Conservation (phyloP, 1,140 invertebrate genomes). For the Oreohelix idahoensis region DNA sequence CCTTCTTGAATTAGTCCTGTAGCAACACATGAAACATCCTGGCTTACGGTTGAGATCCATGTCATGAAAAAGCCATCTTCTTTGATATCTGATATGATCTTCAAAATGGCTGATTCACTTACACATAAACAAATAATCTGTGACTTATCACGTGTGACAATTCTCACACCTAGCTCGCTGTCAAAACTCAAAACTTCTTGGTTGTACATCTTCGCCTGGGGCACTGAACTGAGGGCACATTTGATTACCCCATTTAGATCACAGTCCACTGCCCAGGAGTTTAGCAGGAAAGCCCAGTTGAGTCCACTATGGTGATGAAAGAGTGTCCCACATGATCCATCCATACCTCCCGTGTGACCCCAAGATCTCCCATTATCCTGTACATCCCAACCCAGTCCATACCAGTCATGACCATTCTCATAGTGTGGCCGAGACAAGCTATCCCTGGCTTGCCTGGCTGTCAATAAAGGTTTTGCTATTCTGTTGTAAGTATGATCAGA, state of each 20-base stretch:
- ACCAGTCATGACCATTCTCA: slow-evolving; percentile 60
- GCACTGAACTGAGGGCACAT: slow-evolving; percentile 55
- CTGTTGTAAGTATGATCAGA: not conserved
- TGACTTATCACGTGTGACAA: slow-evolving; percentile 39
- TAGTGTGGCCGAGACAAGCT: slow-evolving; percentile 7
- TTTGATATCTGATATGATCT: slow-evolving; percentile 34
- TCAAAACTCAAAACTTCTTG: not conserved
- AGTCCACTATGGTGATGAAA: slow-evolving; percentile 56
- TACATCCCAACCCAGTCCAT: slow-evolving; percentile 68
- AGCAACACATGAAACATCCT: not conserved
- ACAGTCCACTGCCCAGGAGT: slow-evolving; percentile 63
- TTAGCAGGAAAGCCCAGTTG: slow-evolving; percentile 65
- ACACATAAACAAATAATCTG: slow-evolving; percentile 53
- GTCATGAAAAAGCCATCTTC: slow-evolving; percentile 16
- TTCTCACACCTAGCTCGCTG: slow-evolving; percentile 19
- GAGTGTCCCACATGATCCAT: slow-evolving; percentile 63
- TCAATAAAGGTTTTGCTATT: not conserved
- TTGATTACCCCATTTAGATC: slow-evolving; percentile 68
- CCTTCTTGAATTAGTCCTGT: too few species aligned
- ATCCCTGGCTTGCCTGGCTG: not conserved
- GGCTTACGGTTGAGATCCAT: not conserved
- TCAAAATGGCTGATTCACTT: not conserved
- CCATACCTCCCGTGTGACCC: slow-evolving; percentile 69
- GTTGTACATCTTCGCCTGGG: slow-evolving; percentile 37
- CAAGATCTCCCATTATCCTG: slow-evolving; percentile 60